These are phyloP conservation scores for Phalacrocorax carbo DNA, from an alignment of 2,113 vertebrate genomes.

Conservation along the genomic window DNA sequence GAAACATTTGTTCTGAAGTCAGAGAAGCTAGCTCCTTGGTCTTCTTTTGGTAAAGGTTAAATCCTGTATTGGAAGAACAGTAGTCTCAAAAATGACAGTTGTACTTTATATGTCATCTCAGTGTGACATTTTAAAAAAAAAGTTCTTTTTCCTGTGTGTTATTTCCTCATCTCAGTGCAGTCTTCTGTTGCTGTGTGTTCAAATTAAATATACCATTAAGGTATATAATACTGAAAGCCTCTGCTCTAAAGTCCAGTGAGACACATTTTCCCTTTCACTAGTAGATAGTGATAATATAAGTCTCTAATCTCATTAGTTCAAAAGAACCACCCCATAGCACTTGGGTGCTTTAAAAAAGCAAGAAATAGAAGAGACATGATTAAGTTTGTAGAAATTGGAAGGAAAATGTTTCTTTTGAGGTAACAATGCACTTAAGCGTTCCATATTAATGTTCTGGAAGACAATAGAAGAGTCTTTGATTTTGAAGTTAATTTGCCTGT, in stretches of 20 bases:
- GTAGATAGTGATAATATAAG: not conserved
- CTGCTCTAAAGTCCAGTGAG: not conserved
- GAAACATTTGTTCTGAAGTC: not conserved
- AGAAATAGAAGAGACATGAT: not conserved
- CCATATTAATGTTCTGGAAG: not conserved
- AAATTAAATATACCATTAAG: not conserved
- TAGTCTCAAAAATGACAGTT: not conserved
- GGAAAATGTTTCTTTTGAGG: constrained; percentile 16
- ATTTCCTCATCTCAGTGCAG: not conserved
- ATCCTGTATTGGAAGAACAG: not conserved
- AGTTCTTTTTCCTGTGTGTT: not conserved
- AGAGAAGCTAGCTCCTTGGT: not conserved
- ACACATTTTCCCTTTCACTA: constrained; percentile 22
- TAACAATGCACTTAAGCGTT: not conserved
- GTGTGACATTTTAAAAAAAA: not conserved
- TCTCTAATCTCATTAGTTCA: constrained; percentile 44
- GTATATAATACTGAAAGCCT: not conserved
- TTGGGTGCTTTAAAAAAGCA: constrained; percentile 17
- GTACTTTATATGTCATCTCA: not conserved
- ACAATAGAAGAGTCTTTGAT: not conserved
- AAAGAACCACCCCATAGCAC: not conserved
- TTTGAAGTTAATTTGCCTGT: not conserved
- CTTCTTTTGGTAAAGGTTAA: not conserved
- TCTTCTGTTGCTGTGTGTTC: not conserved
- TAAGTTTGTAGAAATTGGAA: constrained; percentile 1